Evolutionary conservation across 2,113 vertebrate genomes (phyloP), one percentile per base, ranked within the genome.

Genomic region (Protobothrops flavoviridis): DNA sequence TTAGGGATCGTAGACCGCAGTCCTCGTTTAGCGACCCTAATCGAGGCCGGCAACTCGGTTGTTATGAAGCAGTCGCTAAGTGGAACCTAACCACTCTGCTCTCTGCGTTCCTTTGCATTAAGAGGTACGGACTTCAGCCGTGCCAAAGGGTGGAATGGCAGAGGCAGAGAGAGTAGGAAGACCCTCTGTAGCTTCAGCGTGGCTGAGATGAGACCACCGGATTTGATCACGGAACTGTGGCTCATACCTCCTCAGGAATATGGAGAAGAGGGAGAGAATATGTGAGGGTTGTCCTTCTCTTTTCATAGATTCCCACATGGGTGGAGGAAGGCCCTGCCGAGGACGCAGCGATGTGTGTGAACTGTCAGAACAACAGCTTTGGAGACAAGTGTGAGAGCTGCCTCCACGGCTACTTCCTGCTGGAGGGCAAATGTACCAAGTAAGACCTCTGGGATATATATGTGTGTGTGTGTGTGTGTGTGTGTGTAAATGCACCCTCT

Each of bases 331-430:
- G 99, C 12, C 98, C 99, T 0, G 97, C 97, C 1, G 98, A 99
- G 93, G 98, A 99, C 0, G 98, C 96, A 3, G 98, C 98, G 0
- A 97, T 99, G 33, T 99, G 99, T 90, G 98, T 99, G 89, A 98
- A 96, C 94, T 99, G 99, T 94, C 98, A 98, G 96, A 99, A 99
- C 96, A 99, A 98, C 97, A 99, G 99, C 92, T 98, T 98, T 0
- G 99, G 99, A 10, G 98, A 99, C 96, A 98, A 98, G 90, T 99
- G 99, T 48, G 98, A 99, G 90, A 98, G 98, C 97, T 99, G 99
- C 92, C 97, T 99, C 8, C 97, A 98, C 0, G 99, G 99, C 85
- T 99, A 98, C 97, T 99, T 99, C 96, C 97, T 99, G 33, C 97
- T 99, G 92, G 98, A 99, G 5, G 98, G 98, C 10, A 98, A 98